Evolutionary conservation across 1,140 invertebrate species (phyloP), one percentile per base, ranked within the genome.

Genomic region (Ectropis grisescens): DNA sequence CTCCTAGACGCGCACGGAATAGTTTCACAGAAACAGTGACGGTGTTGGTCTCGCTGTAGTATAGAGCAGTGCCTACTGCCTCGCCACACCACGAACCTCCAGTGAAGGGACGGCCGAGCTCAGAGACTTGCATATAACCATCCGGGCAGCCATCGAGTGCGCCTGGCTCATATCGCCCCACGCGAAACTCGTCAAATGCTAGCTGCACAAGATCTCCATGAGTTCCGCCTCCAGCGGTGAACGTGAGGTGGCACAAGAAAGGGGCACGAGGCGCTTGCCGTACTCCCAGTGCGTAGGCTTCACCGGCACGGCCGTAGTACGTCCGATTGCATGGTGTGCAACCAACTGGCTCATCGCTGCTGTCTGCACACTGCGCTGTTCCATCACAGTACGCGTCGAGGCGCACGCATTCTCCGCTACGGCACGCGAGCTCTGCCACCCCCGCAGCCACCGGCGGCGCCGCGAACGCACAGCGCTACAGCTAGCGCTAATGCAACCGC

Each of bases 291-390:
- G 90, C 86, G 82, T 95, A 94, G 11, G 92, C 93, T 53, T 90
- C 88, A 26, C 91, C 91, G 45, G 91, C 88, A 54, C 90, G 91
- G n/a, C 93, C 93, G 69, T 94, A 93, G 72, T 94, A 95, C 15
- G 93, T 95, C 40, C 92, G 86, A 71, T 95, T 95, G 81, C 93
- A 95, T 24, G 90, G 91, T 82, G 85, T 92, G 68, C 93, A 96
- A 54, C 88, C 87, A 35, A 86, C 71, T 11, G 93, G 92, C 74
- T 96, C 93, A 70, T 96, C 93, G 42, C 90, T 92, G 32, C 85
- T 84, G 78, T 95, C 93, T 8, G 89, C 88, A 62, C 93, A 95
- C 69, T 96, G 92, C 64, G 92, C 86, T 44, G 79, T 78, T 15
- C 91, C 92, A 70, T 96, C 93, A 72, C 94, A 96, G 68, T 91